phyloP scores from a whole-genome alignment of 2,888 invertebrate genomes.

The Tolmerus cingulatus region DNA sequence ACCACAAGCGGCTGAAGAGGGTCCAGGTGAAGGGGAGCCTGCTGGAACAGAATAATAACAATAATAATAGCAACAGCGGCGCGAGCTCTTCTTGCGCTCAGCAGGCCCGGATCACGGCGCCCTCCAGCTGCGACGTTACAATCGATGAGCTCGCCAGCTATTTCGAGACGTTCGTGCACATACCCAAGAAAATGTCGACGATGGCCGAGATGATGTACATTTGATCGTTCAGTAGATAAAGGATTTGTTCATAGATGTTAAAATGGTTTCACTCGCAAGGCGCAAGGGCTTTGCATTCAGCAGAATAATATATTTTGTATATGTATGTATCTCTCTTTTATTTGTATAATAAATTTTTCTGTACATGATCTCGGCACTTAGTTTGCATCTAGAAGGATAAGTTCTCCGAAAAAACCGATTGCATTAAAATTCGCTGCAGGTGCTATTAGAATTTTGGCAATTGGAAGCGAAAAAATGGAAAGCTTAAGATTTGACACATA shows the following conservation, averaged over 20 bases:
- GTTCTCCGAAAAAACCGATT: too few species aligned
- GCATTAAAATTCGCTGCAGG: too few species aligned
- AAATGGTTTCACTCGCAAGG: slow-evolving; percentile 16
- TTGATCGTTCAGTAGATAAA: slow-evolving; percentile 62
- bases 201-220: slow-evolving; percentile 99
- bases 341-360: slow-evolving; percentile 23
- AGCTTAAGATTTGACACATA: too few species aligned
- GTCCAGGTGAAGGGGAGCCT: slow-evolving; percentile 12
- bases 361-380: not conserved
- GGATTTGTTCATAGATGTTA: not conserved
- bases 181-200: slow-evolving; percentile 96
- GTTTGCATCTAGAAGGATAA: not conserved
- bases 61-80: not conserved
- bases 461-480: too few species aligned
- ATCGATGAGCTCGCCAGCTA: slow-evolving; percentile 95
- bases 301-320: slow-evolving; percentile 29
- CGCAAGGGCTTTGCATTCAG: not conserved
- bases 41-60: slow-evolving; percentile 21
- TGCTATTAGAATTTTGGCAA: too few species aligned
- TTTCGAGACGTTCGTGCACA: slow-evolving; percentile 94
- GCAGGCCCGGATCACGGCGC: slow-evolving; percentile 70
- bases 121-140: slow-evolving; percentile 76
- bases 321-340: not conserved
- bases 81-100: slow-evolving; percentile 74
- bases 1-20: slow-evolving; percentile 28